Conservation (phyloP, 1,140 invertebrate genomes). For the Yoshiicerus persimilis region DNA sequence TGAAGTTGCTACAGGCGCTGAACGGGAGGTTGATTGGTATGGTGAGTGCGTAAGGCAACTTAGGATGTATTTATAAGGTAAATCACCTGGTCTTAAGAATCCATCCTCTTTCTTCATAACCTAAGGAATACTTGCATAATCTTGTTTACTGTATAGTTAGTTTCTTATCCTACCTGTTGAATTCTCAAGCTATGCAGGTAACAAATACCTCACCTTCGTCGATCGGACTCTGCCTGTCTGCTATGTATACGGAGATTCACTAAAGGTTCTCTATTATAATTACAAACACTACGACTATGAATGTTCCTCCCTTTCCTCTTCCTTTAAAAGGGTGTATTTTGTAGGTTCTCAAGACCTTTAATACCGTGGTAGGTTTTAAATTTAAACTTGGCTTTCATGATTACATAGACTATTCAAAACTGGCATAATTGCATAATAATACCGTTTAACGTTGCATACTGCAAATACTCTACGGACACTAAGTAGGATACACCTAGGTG, state of each 20-base stretch:
- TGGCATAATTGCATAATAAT: background rate
- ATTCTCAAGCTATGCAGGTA: background rate
- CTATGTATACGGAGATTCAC: no score
- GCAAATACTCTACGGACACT: background rate
- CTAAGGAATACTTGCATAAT: no score
- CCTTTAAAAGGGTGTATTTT: background rate
- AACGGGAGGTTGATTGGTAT: background rate
- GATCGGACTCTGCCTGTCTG: no score
- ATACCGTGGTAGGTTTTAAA: background rate
- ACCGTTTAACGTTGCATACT: background rate
- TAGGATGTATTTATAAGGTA: background rate
- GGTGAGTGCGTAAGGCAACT: background rate
- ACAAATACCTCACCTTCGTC: background rate
- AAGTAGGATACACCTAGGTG: no score
- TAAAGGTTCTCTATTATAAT: no score
- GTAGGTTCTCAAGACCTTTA: background rate
- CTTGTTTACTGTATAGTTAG: background rate
- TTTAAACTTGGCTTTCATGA: background rate
- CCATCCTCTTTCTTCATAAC: background rate
- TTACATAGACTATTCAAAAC: background rate
- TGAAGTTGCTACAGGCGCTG: background rate
- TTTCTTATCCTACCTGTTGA: background rate
- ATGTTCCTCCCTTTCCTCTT: background rate
- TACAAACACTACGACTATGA: no score
- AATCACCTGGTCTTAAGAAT: background rate